phyloP scores from a whole-genome alignment of 35 echinoderm and acorn worm genomes.

The Acanthaster planci region DNA sequence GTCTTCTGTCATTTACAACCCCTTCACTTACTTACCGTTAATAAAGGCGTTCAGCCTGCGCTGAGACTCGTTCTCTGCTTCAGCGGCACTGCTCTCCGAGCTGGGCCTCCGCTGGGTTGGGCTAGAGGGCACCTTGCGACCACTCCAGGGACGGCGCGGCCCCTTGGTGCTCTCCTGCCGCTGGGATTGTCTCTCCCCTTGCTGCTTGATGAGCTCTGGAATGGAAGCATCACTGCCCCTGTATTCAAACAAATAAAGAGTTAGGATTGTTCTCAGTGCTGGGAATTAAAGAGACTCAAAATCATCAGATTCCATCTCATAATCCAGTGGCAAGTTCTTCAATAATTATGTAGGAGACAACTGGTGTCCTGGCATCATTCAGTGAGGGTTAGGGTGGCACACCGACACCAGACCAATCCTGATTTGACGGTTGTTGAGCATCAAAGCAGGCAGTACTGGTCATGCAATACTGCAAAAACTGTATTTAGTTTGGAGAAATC shows the following conservation, averaged over 20 bases:
- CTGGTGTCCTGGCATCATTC: neutral
- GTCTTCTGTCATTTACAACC: no score
- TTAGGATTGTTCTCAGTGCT: neutral
- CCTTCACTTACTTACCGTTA: neutral
- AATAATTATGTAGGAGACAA: neutral
- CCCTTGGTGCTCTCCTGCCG: neutral
- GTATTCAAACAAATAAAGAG: neutral
- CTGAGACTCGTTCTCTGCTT: neutral
- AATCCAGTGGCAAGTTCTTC: neutral
- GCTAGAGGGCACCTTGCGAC: constrained; percentile 50
- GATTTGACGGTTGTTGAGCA: no score
- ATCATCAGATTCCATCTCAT: neutral
- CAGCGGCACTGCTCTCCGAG: neutral
- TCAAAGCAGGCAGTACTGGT: no score
- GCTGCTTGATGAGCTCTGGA: constrained; percentile 62
- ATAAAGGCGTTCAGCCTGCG: constrained; percentile 19
- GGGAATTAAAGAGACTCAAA: neutral
- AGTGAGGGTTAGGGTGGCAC: neutral
- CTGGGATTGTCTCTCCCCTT: constrained; percentile 55
- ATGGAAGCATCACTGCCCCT: constrained; percentile 67
- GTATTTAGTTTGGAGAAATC: no score
- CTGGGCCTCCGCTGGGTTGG: constrained; percentile 20
- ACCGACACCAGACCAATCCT: no score
- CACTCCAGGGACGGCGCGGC: constrained; percentile 61
- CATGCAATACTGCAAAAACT: no score